These are phyloP conservation scores for Azorinus chamasolen DNA, from an alignment of 2,888 invertebrate genomes.

Conservation along the genomic window DNA sequence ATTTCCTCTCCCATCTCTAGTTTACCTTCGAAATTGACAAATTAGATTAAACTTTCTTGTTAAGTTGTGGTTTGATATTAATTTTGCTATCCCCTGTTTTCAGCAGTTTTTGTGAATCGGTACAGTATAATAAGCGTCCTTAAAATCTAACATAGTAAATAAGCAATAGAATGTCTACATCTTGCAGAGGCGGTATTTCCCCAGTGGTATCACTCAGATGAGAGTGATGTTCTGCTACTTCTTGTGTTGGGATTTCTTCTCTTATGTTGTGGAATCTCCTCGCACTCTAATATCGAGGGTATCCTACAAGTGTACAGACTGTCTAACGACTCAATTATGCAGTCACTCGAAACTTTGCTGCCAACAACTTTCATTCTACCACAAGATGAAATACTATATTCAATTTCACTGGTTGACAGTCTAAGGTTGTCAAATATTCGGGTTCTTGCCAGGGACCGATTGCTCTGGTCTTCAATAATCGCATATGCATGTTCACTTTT, in stretches of 20 bases:
- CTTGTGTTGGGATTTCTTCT: conserved; percentile 44
- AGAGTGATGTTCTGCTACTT: conserved; percentile 11
- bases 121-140: too few species aligned
- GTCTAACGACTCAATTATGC: conserved; percentile 33
- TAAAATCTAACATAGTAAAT: too few species aligned
- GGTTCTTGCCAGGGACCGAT: conserved; percentile 19
- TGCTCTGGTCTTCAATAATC: conserved; percentile 12
- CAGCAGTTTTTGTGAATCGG: too few species aligned
- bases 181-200: too few species aligned
- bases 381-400: conserved; percentile 50
- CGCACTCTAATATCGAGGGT: conserved; percentile 36
- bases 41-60: too few species aligned
- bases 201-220: conserved; percentile 35
- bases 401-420: neutral
- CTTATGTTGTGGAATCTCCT: conserved; percentile 38
- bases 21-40: too few species aligned
- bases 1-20: too few species aligned
- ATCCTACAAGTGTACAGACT: conserved; percentile 6
- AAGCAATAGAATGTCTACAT: too few species aligned
- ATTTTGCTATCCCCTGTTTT: too few species aligned
- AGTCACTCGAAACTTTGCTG: too few species aligned
- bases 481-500: conserved; percentile 1
- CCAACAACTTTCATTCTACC: conserved; percentile 29
- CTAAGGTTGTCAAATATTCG: conserved; percentile 42
- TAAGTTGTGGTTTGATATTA: too few species aligned